phyloP scores from a whole-genome alignment of 2,888 invertebrate species.

The Lacanobia wlatinum region DNA sequence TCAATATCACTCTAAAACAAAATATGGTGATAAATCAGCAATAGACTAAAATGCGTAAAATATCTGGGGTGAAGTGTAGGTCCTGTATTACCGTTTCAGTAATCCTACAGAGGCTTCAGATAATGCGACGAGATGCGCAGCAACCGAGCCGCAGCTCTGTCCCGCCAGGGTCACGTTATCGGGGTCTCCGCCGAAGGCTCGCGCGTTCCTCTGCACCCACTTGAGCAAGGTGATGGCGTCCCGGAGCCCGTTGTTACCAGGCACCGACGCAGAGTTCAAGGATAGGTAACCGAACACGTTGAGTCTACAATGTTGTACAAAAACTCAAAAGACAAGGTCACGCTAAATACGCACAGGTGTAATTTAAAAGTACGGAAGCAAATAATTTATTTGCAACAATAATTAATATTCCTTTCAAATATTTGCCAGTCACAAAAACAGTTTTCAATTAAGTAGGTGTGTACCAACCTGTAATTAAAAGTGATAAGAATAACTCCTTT shows the following conservation, averaged over 20 bases:
- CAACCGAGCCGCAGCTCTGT: slow-evolving; percentile 66
- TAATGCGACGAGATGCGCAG: slow-evolving; percentile 67
- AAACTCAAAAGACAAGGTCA: not conserved
- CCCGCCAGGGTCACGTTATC: slow-evolving; percentile 68
- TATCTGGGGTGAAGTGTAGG: not conserved
- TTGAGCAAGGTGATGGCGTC: slow-evolving; percentile 66
- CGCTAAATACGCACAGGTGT: slow-evolving; percentile 6
- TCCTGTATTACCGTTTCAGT: slow-evolving; percentile 64
- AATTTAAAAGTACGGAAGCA: not conserved
- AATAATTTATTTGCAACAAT: not conserved
- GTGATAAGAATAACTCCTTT: slow-evolving; percentile 71
- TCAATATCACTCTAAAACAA: slow-evolving; percentile 61
- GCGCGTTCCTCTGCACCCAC: slow-evolving; percentile 70
- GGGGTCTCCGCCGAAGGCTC: slow-evolving; percentile 69
- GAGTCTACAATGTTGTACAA: slow-evolving; percentile 41
- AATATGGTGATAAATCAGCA: not conserved
- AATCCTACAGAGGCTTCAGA: slow-evolving; percentile 64
- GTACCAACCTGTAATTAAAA: slow-evolving; percentile 72
- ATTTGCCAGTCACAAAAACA: not conserved
- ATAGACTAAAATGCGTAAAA: not conserved
- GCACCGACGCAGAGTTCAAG: slow-evolving; percentile 67
- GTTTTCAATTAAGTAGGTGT: not conserved
- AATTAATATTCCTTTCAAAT: slow-evolving; percentile 14
- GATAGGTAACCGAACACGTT: slow-evolving; percentile 76
- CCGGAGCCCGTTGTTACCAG: slow-evolving; percentile 75